Base-by-base conservation (phyloP, 2,888 invertebrate species). In the Trichopoda pennipes region DNA sequence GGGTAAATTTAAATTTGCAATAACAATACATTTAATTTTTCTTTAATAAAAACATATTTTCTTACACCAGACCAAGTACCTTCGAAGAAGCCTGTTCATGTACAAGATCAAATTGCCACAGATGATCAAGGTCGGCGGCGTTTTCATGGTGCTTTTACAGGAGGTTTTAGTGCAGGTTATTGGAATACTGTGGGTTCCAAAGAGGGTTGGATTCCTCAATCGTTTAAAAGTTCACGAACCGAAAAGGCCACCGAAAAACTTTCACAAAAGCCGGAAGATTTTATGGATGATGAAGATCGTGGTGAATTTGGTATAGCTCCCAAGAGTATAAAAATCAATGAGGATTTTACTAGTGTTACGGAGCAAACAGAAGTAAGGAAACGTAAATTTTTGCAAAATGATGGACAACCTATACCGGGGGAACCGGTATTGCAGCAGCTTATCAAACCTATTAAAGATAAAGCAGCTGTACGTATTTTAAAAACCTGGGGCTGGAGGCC, bases 121-220 rank as follows among this genome's bases (percentile, higher is more conserved):
- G 99, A 99, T 90, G 95, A 94, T 38, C 95, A 96, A 88, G 99
- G 99, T 0, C 93, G 96, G 76, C 93, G 97, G 10, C 92, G 99
- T 86, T 99, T 99, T 90, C 99, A 99, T 91, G 99, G 99, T 9
- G 99, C 99, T 0, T 99, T 99, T 89, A 99, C 99, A 0, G 99
- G 99, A 0, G 98, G 94, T 3, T 99, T 99, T 90, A 98, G 98
- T 16, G 99, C 99, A 0, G 99, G 99, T 0, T 99, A 96, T 88
- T 99, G 96, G 89, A 99, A 99, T 89, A 96, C 98, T 0, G 99
- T 99, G 21, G 99, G 98, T 0, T 96, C 98, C 0, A 94, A 96
- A 84, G 98, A 99, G 92, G 99, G 99, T 64, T 99, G 98, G 97
- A 93, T 94, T 12, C 99, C 99, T 0, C 93, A 95, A 42, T 94